Conservation (phyloP, 2,888 invertebrate species). For the Mesorhabditis sp. region DNA sequence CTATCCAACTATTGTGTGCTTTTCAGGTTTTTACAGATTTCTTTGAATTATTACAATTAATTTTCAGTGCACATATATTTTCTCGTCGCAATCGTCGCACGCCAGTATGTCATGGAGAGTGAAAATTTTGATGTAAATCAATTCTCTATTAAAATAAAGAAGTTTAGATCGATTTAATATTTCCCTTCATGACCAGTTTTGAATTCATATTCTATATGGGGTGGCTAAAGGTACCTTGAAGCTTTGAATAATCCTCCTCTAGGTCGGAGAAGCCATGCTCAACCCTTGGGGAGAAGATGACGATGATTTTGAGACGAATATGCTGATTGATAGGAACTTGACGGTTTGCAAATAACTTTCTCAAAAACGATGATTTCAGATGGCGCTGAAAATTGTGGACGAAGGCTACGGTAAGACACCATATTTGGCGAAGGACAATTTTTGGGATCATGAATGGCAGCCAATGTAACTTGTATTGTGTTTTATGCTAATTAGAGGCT, state of each 20-base stretch:
- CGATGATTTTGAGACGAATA: conserved; percentile 47
- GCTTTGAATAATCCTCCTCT: not conserved
- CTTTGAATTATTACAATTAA: not conserved
- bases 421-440: conserved; percentile 32
- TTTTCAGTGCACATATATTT: conserved; percentile 27
- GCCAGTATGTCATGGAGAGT: conserved; percentile 32
- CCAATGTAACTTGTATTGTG: conserved; percentile 21
- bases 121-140: not conserved
- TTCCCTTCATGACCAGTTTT: conserved; percentile 47
- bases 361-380: conserved; percentile 17
- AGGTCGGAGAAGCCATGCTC: conserved; percentile 43
- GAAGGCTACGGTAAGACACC: conserved; percentile 42
- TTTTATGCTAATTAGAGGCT: not conserved
- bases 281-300: conserved; percentile 54
- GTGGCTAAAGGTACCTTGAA: conserved; percentile 42
- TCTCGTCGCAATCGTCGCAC: conserved; percentile 36
- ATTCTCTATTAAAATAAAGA: not conserved
- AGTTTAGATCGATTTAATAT: conserved; percentile 36
- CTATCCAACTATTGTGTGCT: conserved; percentile 54
- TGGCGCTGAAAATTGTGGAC: conserved; percentile 45
- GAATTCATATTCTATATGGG: conserved; percentile 48
- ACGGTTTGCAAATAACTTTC: conserved; percentile 20
- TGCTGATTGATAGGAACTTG: conserved; percentile 43
- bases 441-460: conserved; percentile 45
- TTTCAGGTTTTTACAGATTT: conserved; percentile 21